A percentile compares a stretch with the other conserved stretches of the same genome.
These are phyloP conservation scores for Pristis pectinata DNA, from an alignment of 2,797 vertebrate genomes.

Conservation along the genomic window DNA sequence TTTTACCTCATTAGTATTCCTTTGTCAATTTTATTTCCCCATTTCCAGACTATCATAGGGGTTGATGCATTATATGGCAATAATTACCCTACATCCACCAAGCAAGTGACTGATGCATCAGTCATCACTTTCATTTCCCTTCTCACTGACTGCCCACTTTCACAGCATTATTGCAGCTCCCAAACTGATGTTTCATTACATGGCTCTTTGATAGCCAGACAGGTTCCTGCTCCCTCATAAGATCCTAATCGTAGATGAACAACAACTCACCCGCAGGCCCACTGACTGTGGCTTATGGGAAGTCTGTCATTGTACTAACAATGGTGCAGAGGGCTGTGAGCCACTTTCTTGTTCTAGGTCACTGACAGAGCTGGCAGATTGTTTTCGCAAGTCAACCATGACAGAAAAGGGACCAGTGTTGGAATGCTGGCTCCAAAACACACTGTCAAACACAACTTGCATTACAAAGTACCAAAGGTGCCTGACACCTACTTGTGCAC, in stretches of 20 bases:
- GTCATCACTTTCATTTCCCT: constrained; percentile 1
- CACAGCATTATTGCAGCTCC: background rate
- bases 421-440: constrained; percentile 31
- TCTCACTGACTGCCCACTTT: background rate
- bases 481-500: background rate
- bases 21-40: background rate
- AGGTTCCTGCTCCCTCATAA: background rate
- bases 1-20: background rate
- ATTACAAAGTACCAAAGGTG: background rate
- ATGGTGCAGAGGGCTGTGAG: background rate
- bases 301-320: background rate
- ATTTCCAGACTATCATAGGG: background rate
- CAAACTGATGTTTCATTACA: background rate
- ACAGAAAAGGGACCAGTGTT: background rate
- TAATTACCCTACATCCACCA: background rate
- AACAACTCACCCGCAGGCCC: background rate
- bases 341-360: constrained; percentile 2
- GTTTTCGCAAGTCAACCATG: background rate
- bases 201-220: background rate
- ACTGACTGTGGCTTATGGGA: background rate
- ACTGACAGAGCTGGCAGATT: background rate
- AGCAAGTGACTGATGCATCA: background rate
- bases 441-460: background rate
- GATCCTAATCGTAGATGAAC: background rate
- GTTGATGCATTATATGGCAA: background rate